Base-by-base conservation (phyloP, 1,140 invertebrate genomes). In the Euwallacea fornicatus region DNA sequence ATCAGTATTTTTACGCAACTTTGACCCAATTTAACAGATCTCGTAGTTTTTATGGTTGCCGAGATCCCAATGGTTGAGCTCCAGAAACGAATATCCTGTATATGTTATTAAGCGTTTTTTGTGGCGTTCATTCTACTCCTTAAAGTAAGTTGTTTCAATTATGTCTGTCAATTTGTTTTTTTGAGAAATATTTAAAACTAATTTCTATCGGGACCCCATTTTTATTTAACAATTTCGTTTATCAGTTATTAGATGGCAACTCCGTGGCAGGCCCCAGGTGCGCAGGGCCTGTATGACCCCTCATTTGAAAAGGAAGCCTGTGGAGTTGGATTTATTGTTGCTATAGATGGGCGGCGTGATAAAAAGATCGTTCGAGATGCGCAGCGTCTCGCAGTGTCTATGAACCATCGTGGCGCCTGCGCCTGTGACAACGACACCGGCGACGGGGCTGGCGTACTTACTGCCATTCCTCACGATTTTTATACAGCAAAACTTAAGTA, bases 401-500 rank as follows among this genome's bases (percentile, higher is more conserved):
- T 99, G 97, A 95, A 97, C 85, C 98, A 99, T 84, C 91, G 98
- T 73, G 98, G 98, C 74, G 98, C 97, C 21, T 98, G 96, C 83
- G 94, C 95, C 21, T 98, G 97, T 84, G 98, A 99, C 84, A 98
- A 99, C 84, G 96, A 98, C 81, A 98, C 97, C 13, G 98, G 98
- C 56, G 98, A 99, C 83, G 98, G 98, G 58, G 97, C 98, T 75
- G 98, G 98, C 66, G 93, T 99, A 33, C 86, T 99, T 73, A 93
- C 93, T 56, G 95, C 95, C 71, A 98, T 99, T 80, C 98, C 98
- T 16, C 96, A 99, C 83, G 87, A 91, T 74, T 92, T 97, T 79
- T 99, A 98, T 84, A 85, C 87, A 72, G 88, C 90, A 74, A 89
- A 93, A 82, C 85, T 97, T 76, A 88, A 88, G 92, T 92, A 84